Conservation (phyloP, 2,113 vertebrate genomes). For the Hucho hucho region DNA sequence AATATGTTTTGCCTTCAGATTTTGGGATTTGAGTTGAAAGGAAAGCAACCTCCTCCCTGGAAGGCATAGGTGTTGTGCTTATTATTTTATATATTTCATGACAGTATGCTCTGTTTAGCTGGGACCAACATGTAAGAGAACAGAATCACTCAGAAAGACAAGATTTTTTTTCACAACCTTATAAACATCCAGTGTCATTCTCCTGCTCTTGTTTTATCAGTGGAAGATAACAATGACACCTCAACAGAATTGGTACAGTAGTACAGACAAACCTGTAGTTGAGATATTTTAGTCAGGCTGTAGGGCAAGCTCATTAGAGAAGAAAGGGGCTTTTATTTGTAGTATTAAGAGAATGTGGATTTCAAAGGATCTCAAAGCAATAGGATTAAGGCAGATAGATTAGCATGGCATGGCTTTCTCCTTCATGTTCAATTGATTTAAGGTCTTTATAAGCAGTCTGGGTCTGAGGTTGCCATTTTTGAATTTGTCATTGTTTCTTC, state of each 20-base stretch:
- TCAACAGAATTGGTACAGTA: conserved; percentile 41
- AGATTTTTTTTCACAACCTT: conserved; percentile 20
- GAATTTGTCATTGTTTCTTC: conserved; percentile 35
- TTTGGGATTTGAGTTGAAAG: conserved; percentile 39
- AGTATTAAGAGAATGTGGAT: conserved; percentile 61
- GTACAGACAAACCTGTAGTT: conserved; percentile 22
- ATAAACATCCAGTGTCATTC: conserved; percentile 23
- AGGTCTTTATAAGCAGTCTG: conserved; percentile 59
- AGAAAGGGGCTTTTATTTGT: conserved; percentile 65
- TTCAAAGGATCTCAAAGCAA: conserved; percentile 70
- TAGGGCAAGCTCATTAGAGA: conserved; percentile 66
- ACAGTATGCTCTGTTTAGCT: conserved; percentile 27
- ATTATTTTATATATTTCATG: conserved; percentile 35
- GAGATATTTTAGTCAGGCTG: conserved; percentile 37
- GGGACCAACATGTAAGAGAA: conserved; percentile 36
- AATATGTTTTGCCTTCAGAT: not conserved
- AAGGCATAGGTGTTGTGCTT: conserved; percentile 25
- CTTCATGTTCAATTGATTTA: conserved; percentile 72
- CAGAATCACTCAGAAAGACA: conserved; percentile 38
- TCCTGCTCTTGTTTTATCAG: conserved; percentile 21
- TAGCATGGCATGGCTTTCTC: conserved; percentile 69
- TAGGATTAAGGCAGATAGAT: conserved; percentile 74
- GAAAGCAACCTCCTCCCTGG: conserved; percentile 36
- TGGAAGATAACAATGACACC: conserved; percentile 41
- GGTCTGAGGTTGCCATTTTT: conserved; percentile 57